These are phyloP conservation scores for Hylia prasina DNA, from an alignment of 2,113 vertebrate genomes.

Conservation along the genomic window DNA sequence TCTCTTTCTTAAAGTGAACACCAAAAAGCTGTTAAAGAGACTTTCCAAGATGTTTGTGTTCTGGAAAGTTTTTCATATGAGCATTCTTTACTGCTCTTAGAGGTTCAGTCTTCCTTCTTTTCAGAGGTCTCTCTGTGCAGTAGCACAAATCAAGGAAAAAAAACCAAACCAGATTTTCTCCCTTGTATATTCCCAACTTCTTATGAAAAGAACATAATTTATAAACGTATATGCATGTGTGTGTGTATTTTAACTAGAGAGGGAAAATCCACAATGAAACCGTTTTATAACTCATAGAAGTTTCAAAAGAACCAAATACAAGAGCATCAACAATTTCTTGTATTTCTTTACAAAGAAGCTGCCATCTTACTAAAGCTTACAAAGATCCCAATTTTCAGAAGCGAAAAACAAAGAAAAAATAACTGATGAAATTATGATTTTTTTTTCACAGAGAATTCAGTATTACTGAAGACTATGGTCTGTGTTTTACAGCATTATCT, in stretches of 20 bases:
- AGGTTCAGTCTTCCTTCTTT: not conserved
- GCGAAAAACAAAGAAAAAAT: not conserved
- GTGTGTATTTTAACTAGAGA: not conserved
- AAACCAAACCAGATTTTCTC: not conserved
- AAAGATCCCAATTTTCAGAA: not conserved
- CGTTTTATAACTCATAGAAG: not conserved
- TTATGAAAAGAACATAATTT: not conserved
- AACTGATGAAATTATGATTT: not conserved
- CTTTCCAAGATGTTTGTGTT: not conserved
- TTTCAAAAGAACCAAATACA: not conserved
- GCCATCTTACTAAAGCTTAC: not conserved
- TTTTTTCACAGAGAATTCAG: not conserved
- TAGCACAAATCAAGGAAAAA: not conserved
- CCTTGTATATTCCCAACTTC: not conserved
- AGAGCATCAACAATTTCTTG: not conserved
- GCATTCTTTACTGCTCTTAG: not conserved
- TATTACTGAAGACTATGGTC: not conserved
- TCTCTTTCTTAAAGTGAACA: not conserved
- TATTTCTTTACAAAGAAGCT: not conserved
- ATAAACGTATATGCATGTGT: fast-evolving
- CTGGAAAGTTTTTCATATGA: not conserved
- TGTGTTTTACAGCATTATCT: not conserved
- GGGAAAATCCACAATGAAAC: not conserved
- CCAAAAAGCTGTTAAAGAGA: not conserved
- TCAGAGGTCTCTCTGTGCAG: not conserved